Base-by-base conservation (phyloP, 2,113 vertebrate species). In the Trogon surrucura region DNA sequence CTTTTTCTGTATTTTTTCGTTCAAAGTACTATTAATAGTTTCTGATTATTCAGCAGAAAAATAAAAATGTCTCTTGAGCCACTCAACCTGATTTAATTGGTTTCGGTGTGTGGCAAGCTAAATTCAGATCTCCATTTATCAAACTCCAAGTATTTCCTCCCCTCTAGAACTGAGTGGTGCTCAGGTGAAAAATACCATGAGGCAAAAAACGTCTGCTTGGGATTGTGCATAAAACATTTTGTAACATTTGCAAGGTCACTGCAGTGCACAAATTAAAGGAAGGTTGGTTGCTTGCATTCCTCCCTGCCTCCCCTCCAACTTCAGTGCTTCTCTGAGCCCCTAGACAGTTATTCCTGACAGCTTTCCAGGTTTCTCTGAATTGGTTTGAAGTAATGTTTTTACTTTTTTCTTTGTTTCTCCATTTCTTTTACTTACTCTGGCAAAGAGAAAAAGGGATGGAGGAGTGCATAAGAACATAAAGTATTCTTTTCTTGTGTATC, bases 1-100 rank as follows among this genome's bases (percentile, higher is more conserved):
- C 67, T 90, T 89, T 84, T 85, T 48, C 56, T 16, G 17, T 85
- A 91, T 79, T 85, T 90, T 96, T 95, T 83, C 1, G 1, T 57
- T 85, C 79, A 80, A 91, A 95, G 72, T 90, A 45, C 77, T 96
- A 82, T 96, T 96, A 95, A 95, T 96, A 94, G n/a, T 95, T 97
- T 96, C 88, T 95, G 95, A 94, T 96, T 96, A 94, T 93, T 85
- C 93, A 96, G 91, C 93, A 96, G 91, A 97, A 98, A 96, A 70
- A 38, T 45, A 79, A 79, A 94, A 94, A 85, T 60, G 38, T 95
- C 91, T 82, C 94, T 32, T 74, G 87, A 96, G 92, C 91, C 67
- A 58, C 71, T 89, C 90, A 91, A 82, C 51, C 67, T 95, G 82
- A 82, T 95, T 95, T 98, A 97, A 98, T 96, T 96, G 89, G 94